These are phyloP conservation scores for Chalcis sispes DNA, from an alignment of 2,888 invertebrate genomes.

Conservation along the genomic window DNA sequence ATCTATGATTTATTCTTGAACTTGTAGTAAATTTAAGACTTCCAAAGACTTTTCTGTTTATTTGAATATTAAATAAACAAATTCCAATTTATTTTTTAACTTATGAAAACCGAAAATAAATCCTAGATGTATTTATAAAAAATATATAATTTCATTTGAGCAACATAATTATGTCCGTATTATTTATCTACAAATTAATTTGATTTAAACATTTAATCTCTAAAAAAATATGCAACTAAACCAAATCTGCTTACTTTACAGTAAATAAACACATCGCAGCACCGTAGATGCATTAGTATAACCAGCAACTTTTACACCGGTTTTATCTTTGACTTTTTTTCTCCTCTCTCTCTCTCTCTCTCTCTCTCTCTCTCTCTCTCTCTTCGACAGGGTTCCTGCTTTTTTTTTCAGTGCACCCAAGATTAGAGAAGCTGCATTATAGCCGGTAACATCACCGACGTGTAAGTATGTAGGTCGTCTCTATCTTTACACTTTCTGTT, in stretches of 20 bases:
- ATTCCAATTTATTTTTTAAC: not conserved
- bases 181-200: too few species aligned
- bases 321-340: constrained; percentile 27
- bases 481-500: too few species aligned
- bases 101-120: not conserved
- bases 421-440: too few species aligned
- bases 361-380: not conserved
- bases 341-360: not conserved
- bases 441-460: too few species aligned
- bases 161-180: too few species aligned
- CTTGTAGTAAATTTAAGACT: not conserved
- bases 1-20: not conserved
- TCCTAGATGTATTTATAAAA: too few species aligned
- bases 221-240: not conserved
- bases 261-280: not conserved
- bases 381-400: not conserved
- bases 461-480: too few species aligned
- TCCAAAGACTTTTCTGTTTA: not conserved
- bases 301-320: not conserved
- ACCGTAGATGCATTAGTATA: not conserved
- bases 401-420: too few species aligned
- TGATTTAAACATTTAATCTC: not conserved
- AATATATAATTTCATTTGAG: too few species aligned
- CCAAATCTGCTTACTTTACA: not conserved
- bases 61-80: not conserved